phyloP scores from a whole-genome alignment of 2,113 vertebrate genomes.

The Neolamprologus cancellatus region DNA sequence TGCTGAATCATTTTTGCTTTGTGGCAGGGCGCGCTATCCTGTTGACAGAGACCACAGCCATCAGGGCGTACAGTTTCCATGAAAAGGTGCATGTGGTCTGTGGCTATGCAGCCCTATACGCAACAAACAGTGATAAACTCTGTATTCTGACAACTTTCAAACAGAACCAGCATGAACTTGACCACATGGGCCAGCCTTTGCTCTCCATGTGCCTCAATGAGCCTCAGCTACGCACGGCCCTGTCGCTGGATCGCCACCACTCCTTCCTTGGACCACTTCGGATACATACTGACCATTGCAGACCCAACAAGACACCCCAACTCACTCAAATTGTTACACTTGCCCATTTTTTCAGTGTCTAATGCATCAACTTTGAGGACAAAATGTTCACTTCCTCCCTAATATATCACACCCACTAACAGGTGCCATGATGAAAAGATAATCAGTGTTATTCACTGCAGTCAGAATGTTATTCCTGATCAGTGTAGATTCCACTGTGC shows the following conservation, averaged over 20 bases:
- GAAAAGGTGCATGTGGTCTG: neutral
- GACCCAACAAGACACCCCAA: neutral
- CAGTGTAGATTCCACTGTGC: neutral
- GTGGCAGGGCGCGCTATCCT: neutral
- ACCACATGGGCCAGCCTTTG: neutral
- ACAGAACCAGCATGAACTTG: accelerated
- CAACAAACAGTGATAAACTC: neutral
- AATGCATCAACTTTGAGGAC: neutral
- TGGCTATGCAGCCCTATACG: neutral
- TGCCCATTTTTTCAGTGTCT: neutral
- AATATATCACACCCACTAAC: neutral
- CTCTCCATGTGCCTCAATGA: neutral
- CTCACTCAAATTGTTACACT: neutral
- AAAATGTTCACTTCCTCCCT: neutral
- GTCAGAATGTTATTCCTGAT: neutral
- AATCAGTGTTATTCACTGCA: neutral
- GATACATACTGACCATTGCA: neutral
- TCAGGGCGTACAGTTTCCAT: neutral
- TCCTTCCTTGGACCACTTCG: accelerated
- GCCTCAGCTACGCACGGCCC: neutral
- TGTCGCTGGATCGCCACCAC: neutral
- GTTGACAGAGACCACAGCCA: neutral
- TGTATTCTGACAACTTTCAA: neutral
- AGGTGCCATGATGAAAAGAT: neutral
- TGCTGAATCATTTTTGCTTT: neutral